A percentile compares a stretch with the other conserved stretches of the same genome.
Evolutionary conservation across 2,888 invertebrate genomes (phyloP).

Genomic region (Chelonus formosanus): DNA sequence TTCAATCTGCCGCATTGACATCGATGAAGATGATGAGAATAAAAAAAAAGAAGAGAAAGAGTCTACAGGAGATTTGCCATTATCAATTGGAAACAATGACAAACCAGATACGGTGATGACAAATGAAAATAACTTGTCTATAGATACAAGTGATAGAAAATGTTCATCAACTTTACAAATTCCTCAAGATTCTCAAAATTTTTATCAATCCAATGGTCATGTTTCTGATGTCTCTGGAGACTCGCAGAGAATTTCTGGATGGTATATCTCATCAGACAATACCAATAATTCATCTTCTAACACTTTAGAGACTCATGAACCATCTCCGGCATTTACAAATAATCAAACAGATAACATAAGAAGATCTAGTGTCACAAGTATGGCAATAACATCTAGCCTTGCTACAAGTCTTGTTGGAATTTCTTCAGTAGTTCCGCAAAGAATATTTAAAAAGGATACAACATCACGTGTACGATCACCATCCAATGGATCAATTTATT

Average conservation of each 20-base stretch:
- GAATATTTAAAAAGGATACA: conserved; percentile 38
- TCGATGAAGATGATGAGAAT: conserved; percentile 51
- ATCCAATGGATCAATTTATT: conserved; percentile 37
- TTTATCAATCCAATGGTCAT: background rate
- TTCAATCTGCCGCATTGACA: conserved; percentile 45
- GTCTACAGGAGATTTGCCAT: too few species aligned
- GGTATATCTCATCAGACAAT: too few species aligned
- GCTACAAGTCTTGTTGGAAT: conserved; percentile 55
- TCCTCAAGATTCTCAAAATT: conserved; percentile 8
- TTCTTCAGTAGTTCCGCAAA: conserved; percentile 49
- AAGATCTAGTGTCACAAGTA: conserved; percentile 57
- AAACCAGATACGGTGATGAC: background rate
- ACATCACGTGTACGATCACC: conserved; percentile 46
- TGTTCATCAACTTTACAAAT: too few species aligned
- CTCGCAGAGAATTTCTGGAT: background rate
- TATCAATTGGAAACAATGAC: background rate
- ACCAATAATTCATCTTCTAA: background rate
- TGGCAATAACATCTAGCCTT: conserved; percentile 58
- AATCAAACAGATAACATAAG: background rate
- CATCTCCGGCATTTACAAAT: too few species aligned
- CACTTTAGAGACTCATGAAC: background rate
- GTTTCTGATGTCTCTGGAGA: conserved; percentile 8
- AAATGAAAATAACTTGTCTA: too few species aligned
- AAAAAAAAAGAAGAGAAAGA: conserved; percentile 26
- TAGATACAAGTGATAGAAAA: too few species aligned